phyloP scores from a whole-genome alignment of 2,113 vertebrate genomes.

The Alligator mississippiensis region DNA sequence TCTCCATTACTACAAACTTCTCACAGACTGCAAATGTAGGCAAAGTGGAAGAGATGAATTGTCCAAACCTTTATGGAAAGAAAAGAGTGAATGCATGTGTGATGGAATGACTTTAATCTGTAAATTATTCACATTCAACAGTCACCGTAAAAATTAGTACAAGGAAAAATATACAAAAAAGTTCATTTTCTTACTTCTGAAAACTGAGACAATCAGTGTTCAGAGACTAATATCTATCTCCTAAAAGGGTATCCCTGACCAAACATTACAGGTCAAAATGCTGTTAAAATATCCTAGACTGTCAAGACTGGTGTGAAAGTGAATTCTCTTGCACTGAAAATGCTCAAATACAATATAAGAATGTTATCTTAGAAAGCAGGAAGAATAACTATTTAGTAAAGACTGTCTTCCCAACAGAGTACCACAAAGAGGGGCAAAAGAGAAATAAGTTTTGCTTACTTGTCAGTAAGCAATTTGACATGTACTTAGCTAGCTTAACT shows the following conservation, averaged over 20 bases:
- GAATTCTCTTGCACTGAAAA: background rate
- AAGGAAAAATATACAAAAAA: background rate
- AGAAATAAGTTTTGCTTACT: background rate
- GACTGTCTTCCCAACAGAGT: background rate
- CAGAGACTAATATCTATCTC: background rate
- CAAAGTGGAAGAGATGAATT: conserved; percentile 97
- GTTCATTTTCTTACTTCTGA: background rate
- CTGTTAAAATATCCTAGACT: background rate
- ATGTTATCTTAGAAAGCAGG: background rate
- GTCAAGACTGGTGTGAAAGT: background rate
- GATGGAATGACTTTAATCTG: conserved; percentile 22
- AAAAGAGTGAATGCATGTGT: conserved; percentile 20
- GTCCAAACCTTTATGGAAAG: conserved; percentile 86
- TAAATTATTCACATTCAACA: conserved; percentile 17
- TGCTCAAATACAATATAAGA: fast-evolving
- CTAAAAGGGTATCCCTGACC: background rate
- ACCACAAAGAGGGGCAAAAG: background rate
- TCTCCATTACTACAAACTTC: conserved; percentile 99
- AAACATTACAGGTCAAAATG: background rate
- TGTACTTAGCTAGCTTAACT: background rate
- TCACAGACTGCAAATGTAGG: conserved; percentile 97
- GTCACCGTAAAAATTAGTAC: background rate
- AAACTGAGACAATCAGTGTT: background rate
- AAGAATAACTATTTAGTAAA: background rate
- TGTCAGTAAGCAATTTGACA: background rate